Evolutionary conservation across 2,797 vertebrate species (phyloP).

Genomic region (Poliocrania exsul): DNA sequence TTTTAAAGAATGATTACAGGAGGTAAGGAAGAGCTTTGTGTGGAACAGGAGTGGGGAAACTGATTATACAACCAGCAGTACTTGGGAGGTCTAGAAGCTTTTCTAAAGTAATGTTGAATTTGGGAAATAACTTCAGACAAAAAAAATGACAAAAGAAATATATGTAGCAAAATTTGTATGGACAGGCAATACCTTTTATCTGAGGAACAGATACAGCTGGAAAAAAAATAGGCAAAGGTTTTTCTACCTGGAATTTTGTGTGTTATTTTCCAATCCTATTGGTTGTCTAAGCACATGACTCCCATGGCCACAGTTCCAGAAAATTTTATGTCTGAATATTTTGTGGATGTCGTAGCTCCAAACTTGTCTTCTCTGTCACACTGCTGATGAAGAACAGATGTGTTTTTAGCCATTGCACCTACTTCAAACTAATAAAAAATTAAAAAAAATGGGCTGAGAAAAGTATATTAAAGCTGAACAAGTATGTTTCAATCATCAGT

Average conservation of each 20-base stretch:
- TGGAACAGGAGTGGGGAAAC: background rate
- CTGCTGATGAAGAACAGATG: background rate
- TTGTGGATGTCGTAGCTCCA: background rate
- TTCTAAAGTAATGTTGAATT: background rate
- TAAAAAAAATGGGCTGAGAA: background rate
- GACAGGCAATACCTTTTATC: background rate
- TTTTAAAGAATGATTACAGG: background rate
- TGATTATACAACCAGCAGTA: background rate
- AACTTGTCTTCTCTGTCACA: background rate
- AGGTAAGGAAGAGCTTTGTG: background rate
- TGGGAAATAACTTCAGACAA: background rate
- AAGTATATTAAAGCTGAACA: background rate
- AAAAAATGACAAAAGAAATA: background rate
- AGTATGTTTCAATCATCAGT: background rate
- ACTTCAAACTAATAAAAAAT: background rate
- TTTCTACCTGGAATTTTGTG: background rate
- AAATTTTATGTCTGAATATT: background rate
- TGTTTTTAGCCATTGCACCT: background rate
- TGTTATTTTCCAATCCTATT: background rate
- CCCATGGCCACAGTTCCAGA: background rate
- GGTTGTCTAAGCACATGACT: fast-evolving
- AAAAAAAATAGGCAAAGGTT: background rate
- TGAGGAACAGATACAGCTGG: background rate
- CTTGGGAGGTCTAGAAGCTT: background rate
- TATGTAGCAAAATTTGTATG: background rate